Conservation (phyloP, 2,113 vertebrate species). For the Podarcis muralis region DNA sequence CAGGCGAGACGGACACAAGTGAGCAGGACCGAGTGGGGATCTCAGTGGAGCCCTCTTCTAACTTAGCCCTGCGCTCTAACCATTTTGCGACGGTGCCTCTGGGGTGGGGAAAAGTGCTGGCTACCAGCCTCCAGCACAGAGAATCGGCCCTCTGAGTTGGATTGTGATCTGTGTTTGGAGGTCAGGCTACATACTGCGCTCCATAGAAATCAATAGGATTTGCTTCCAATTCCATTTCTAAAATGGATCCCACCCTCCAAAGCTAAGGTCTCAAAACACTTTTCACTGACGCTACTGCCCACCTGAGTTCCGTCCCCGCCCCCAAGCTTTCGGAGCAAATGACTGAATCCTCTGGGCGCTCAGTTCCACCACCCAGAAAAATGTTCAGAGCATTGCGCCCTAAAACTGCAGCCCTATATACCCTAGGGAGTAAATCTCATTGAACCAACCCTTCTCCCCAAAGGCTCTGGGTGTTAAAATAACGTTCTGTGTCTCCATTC, state of each 20-base stretch:
- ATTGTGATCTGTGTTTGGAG: background rate
- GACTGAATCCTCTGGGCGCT: background rate
- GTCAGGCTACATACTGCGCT: background rate
- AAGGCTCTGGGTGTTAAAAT: background rate
- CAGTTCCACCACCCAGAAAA: background rate
- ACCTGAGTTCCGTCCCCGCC: too few species aligned
- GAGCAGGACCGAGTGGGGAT: too few species aligned
- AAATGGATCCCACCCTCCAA: too few species aligned
- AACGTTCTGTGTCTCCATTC: background rate
- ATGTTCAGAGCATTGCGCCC: background rate
- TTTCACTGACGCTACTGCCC: too few species aligned
- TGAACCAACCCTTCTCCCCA: background rate
- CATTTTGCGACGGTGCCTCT: background rate
- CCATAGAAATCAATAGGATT: background rate
- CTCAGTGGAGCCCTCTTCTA: background rate
- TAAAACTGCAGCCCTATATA: background rate
- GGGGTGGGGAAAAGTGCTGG: background rate
- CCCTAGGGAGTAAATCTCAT: background rate
- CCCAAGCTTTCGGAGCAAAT: background rate
- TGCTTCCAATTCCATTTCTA: background rate
- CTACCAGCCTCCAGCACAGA: too few species aligned
- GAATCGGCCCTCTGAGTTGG: background rate
- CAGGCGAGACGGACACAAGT: background rate
- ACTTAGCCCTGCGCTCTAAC: background rate
- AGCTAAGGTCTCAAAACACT: background rate